Evolutionary conservation across 2,113 vertebrate species (phyloP).

Genomic region (Tenebrosternarchus preto): DNA sequence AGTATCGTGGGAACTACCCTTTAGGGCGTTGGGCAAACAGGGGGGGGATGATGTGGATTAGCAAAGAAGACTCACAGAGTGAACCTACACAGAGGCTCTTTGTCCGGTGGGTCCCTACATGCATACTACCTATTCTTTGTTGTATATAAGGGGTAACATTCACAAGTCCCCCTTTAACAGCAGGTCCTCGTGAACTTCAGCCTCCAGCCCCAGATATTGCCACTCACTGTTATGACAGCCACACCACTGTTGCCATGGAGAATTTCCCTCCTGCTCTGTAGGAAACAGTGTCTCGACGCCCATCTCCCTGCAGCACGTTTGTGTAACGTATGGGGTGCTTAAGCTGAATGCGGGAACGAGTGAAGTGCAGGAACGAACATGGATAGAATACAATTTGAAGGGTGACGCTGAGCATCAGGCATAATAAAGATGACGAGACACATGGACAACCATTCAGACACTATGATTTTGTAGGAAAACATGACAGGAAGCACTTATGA

Average conservation of each 20-base stretch:
- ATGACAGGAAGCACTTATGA: too few relatives aligned
- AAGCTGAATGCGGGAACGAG: too few relatives aligned
- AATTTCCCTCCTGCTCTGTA: constrained; percentile 51
- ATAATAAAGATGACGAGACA: too few relatives aligned
- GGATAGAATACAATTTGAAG: too few relatives aligned
- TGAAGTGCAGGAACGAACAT: too few relatives aligned
- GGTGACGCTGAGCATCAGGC: too few relatives aligned
- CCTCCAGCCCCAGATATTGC: constrained; percentile 48
- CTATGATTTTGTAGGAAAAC: too few relatives aligned
- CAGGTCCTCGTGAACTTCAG: constrained; percentile 35
- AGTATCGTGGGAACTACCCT: not conserved
- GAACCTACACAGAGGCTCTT: not conserved
- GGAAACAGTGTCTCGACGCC: constrained; percentile 51
- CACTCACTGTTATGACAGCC: constrained; percentile 58
- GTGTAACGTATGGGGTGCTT: too few relatives aligned
- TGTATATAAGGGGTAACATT: not conserved
- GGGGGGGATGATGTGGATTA: too few relatives aligned
- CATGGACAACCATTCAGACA: too few relatives aligned
- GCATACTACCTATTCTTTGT: too few relatives aligned
- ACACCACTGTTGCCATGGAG: constrained; percentile 66
- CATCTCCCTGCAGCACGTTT: not conserved
- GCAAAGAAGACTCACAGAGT: not conserved
- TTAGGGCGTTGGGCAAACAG: not conserved
- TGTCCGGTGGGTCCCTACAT: not conserved
- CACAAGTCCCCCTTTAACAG: not conserved